A percentile compares a stretch with the other conserved stretches of the same genome.
Conservation (phyloP, 2,797 vertebrate genomes). For the Typhlichthys subterraneus region DNA sequence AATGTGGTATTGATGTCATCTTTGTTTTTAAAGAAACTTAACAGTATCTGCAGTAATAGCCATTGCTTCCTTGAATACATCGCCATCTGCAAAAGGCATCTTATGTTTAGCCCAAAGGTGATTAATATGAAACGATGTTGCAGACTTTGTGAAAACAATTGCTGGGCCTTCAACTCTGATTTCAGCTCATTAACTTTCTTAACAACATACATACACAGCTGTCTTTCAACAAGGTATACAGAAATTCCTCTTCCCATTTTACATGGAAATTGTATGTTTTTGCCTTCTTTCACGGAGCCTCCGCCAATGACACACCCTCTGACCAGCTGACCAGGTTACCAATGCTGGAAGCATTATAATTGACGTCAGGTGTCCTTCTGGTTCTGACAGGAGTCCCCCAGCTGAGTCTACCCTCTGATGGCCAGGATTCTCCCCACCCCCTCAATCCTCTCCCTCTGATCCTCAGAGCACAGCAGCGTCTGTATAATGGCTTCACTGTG, state of each 20-base stretch:
- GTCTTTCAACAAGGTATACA: too few species aligned
- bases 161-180: too few species aligned
- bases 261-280: too few species aligned
- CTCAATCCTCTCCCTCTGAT: too few species aligned
- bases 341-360: not conserved
- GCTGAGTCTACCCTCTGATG: not conserved
- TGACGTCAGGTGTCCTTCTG: not conserved
- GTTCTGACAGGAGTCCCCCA: not conserved
- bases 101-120: constrained; percentile 3
- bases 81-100: constrained; percentile 1
- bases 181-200: too few species aligned
- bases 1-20: not conserved
- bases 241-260: too few species aligned
- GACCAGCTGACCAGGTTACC: too few species aligned
- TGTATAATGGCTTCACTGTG: not conserved
- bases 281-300: too few species aligned
- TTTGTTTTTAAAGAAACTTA: not conserved
- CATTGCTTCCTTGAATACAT: not conserved
- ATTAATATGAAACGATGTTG: not conserved
- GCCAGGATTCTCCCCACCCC: too few species aligned
- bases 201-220: too few species aligned
- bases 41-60: not conserved
- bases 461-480: not conserved
- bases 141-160: not conserved
- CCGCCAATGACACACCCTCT: too few species aligned